These are phyloP conservation scores for Thumatha senex DNA, from an alignment of 2,888 invertebrate species.

Conservation along the genomic window DNA sequence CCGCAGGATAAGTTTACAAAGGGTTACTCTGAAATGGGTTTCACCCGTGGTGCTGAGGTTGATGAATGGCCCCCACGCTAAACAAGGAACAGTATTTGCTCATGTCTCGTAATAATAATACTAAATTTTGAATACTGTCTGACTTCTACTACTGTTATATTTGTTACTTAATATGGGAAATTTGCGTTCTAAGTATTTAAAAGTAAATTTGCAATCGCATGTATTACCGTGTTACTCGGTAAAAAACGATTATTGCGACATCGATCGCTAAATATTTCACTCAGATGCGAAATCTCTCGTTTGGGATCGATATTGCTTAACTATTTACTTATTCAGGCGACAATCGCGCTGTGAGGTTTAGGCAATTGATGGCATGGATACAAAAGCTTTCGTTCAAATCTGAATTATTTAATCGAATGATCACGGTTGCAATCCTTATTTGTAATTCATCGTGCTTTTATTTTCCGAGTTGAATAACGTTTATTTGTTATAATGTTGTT, in stretches of 20 bases:
- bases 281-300: conserved; percentile 41
- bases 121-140: too few relatives aligned
- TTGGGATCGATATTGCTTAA: conserved; percentile 34
- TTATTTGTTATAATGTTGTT: too few relatives aligned
- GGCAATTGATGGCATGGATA: conserved; percentile 1
- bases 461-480: conserved; percentile 10
- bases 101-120: too few relatives aligned
- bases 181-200: too few relatives aligned
- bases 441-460: neutral
- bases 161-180: too few relatives aligned
- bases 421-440: conserved; percentile 26
- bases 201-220: too few relatives aligned
- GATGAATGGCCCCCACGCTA: too few relatives aligned
- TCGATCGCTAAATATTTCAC: conserved; percentile 48
- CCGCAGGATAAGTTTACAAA: too few relatives aligned
- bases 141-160: too few relatives aligned
- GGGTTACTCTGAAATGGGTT: too few relatives aligned
- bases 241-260: conserved; percentile 31
- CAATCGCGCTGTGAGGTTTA: conserved; percentile 7
- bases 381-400: conserved; percentile 4
- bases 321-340: conserved; percentile 23
- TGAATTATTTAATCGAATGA: conserved; percentile 30
- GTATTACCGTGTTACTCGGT: neutral
- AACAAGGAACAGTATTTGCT: too few relatives aligned
- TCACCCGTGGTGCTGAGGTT: too few relatives aligned